phyloP scores from a whole-genome alignment of 2,113 vertebrate species.

The Thamnaconus septentrionalis region DNA sequence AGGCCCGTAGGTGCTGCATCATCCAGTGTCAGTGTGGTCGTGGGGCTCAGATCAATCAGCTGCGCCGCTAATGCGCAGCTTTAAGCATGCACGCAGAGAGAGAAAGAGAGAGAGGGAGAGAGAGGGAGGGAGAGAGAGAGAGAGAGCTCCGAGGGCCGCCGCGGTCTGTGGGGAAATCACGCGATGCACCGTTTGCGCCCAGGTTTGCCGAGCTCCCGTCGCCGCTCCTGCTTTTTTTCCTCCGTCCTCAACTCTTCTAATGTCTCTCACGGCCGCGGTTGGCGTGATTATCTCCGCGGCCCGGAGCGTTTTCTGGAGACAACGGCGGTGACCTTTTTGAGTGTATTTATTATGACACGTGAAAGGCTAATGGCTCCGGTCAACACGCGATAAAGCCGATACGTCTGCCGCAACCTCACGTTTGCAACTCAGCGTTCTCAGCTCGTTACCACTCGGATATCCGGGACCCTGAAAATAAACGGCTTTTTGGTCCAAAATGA shows the following conservation, averaged over 20 bases:
- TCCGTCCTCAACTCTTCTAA: too few relatives aligned
- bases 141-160: slow-evolving; percentile 1
- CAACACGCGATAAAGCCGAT: slow-evolving; percentile 1
- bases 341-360: slow-evolving; percentile 45
- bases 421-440: too few relatives aligned
- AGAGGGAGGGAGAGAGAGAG: too few relatives aligned
- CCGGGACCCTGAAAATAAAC: too few relatives aligned
- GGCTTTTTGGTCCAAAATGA: too few relatives aligned
- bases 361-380: slow-evolving; percentile 23
- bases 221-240: too few relatives aligned
- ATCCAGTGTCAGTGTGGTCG: slow-evolving; percentile 55
- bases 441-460: too few relatives aligned
- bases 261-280: slow-evolving; percentile 9
- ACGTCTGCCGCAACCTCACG: too few relatives aligned
- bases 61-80: slow-evolving; percentile 61
- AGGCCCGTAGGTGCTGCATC: slow-evolving; percentile 52
- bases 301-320: slow-evolving; percentile 8
- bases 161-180: slow-evolving; percentile 59
- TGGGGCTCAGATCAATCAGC: slow-evolving; percentile 60
- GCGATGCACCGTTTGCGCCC: slow-evolving; percentile 54
- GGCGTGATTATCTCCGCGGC: slow-evolving; percentile 8
- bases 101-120: too few relatives aligned
- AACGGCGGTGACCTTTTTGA: slow-evolving; percentile 20
- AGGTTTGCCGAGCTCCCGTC: slow-evolving; percentile 1
- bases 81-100: slow-evolving; percentile 30